These are phyloP conservation scores for Pissodes strobi DNA, from an alignment of 1,140 invertebrate genomes.

Conservation along the genomic window DNA sequence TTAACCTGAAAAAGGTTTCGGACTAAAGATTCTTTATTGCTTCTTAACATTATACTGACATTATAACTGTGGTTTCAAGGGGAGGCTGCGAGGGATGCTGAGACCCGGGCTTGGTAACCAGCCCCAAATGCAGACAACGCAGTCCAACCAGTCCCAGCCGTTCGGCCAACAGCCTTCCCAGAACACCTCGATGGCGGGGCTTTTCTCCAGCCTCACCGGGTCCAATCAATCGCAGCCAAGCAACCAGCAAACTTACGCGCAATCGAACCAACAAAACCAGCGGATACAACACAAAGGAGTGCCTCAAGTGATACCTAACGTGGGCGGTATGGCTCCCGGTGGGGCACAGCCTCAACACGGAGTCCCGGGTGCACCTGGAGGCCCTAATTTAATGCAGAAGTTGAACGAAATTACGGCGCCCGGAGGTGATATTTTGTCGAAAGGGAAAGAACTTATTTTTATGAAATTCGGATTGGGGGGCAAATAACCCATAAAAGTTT, in stretches of 20 bases:
- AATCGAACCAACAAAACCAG: slow-evolving; percentile 37
- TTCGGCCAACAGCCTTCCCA: slow-evolving; percentile 20
- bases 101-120: slow-evolving; percentile 55
- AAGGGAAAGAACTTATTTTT: slow-evolving; percentile 88
- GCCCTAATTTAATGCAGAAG: slow-evolving; percentile 80
- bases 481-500: slow-evolving; percentile 64
- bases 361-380: slow-evolving; percentile 55
- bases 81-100: slow-evolving; percentile 55
- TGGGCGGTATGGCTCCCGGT: slow-evolving; percentile 50
- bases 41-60: too few species aligned
- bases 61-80: slow-evolving; percentile 43
- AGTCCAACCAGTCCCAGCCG: slow-evolving; percentile 20
- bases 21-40: too few species aligned
- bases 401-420: slow-evolving; percentile 80
- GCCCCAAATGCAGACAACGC: slow-evolving; percentile 38
- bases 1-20: too few species aligned
- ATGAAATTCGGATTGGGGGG: slow-evolving; percentile 85
- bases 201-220: slow-evolving; percentile 46
- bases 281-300: slow-evolving; percentile 58
- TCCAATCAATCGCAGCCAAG: slow-evolving; percentile 43
- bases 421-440: slow-evolving; percentile 82
- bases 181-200: slow-evolving; percentile 37
- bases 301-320: slow-evolving; percentile 65
- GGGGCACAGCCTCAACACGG: slow-evolving; percentile 54
- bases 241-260: slow-evolving; percentile 41